These are phyloP conservation scores for Campoletis raptor DNA, from an alignment of 2,888 invertebrate genomes.

Conservation along the genomic window DNA sequence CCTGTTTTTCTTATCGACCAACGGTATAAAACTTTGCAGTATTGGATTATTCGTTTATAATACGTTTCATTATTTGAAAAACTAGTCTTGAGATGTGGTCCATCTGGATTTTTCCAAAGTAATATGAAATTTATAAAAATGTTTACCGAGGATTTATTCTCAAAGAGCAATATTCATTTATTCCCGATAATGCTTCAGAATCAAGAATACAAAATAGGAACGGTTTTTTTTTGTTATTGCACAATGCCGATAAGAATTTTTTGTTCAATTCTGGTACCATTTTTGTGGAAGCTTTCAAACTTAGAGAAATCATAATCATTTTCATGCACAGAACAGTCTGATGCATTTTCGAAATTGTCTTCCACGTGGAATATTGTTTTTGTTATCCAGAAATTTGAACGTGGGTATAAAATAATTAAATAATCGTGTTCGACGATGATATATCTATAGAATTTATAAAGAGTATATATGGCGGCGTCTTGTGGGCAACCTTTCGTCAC, in stretches of 20 bases:
- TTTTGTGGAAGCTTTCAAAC: neutral
- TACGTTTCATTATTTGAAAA: neutral
- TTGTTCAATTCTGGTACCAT: neutral
- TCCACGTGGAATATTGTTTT: neutral
- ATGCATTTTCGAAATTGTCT: neutral
- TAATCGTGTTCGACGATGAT: neutral
- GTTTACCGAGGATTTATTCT: neutral
- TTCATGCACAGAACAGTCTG: neutral
- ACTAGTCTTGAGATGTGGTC: neutral
- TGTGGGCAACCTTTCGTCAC: constrained; percentile 34
- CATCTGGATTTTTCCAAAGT: neutral
- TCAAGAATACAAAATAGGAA: neutral
- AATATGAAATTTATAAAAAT: neutral
- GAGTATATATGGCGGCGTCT: neutral
- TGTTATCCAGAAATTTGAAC: neutral
- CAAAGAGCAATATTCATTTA: neutral
- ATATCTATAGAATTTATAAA: neutral
- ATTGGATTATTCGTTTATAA: neutral
- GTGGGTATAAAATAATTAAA: neutral
- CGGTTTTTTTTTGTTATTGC: neutral
- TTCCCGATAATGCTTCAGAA: neutral
- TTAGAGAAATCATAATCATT: neutral
- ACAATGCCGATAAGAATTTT: neutral
- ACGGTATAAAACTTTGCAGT: neutral
- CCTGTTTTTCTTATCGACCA: neutral